Percentiles rank a stretch among this genome's conserved stretches.
Evolutionary conservation across 1,140 invertebrate species (phyloP).

Genomic region (Epicauta chinensis): DNA sequence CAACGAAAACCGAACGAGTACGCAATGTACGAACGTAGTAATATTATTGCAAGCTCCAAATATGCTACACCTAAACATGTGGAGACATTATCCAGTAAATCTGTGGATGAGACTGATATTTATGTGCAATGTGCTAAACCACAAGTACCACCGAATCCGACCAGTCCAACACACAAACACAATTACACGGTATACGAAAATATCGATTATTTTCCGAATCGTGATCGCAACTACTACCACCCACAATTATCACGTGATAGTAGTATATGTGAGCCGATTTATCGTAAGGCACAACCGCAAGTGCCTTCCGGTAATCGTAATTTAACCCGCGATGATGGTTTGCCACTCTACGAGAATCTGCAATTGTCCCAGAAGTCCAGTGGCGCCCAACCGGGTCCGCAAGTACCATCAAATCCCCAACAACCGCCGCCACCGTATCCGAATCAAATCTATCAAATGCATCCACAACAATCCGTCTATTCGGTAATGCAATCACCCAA

Average conservation of each 20-base stretch:
- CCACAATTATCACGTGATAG: slow-evolving; percentile 56
- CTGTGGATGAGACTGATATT: slow-evolving; percentile 36
- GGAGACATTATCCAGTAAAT: slow-evolving; percentile 45
- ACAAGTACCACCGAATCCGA: slow-evolving; percentile 45
- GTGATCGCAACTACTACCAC: slow-evolving; percentile 44
- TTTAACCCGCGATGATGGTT: slow-evolving; percentile 36
- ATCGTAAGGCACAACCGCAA: slow-evolving; percentile 46
- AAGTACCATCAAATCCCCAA: slow-evolving; percentile 27
- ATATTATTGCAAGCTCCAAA: slow-evolving; percentile 65
- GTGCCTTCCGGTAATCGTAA: slow-evolving; percentile 56
- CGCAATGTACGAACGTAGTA: slow-evolving; percentile 57
- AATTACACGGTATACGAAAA: slow-evolving; percentile 63
- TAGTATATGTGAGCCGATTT: slow-evolving; percentile 20
- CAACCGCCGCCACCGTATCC: slow-evolving; percentile 30
- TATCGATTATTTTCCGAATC: slow-evolving; percentile 62
- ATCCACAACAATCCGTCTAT: slow-evolving; percentile 28
- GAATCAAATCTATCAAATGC: slow-evolving; percentile 32
- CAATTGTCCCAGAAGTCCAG: slow-evolving; percentile 45
- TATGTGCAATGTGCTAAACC: slow-evolving; percentile 43
- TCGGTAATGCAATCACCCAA: slow-evolving; percentile 32
- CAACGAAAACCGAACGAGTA: slow-evolving; percentile 45
- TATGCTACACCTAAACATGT: slow-evolving; percentile 69
- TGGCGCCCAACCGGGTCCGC: slow-evolving; percentile 31
- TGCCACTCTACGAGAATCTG: slow-evolving; percentile 68
- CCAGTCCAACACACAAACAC: slow-evolving; percentile 44